Conservation (phyloP, 2,797 vertebrate species). For the Muscicapa comitata region DNA sequence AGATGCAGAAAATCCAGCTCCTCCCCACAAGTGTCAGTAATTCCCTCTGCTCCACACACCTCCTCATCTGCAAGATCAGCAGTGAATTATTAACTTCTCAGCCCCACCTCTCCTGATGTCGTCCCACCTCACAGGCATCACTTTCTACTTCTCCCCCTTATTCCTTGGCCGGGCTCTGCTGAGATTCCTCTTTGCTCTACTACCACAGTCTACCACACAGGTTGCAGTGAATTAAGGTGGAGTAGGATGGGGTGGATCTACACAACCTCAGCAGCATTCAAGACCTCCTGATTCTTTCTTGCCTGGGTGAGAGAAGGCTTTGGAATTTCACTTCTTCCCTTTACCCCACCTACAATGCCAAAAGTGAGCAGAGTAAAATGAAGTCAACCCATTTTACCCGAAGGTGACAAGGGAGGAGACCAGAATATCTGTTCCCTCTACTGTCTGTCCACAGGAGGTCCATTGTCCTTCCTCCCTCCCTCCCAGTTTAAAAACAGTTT, state of each 20-base stretch:
- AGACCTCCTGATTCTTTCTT: not conserved
- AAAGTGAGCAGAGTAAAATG: not conserved
- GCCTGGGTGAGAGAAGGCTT: not conserved
- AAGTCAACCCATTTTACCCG: not conserved
- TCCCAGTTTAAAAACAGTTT: not conserved
- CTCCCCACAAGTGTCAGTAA: not conserved
- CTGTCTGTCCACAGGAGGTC: not conserved
- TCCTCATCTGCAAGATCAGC: not conserved
- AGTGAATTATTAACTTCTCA: not conserved
- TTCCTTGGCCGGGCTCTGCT: not conserved
- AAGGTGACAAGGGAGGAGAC: not conserved
- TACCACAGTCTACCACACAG: fast-evolving
- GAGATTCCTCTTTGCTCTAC: not conserved
- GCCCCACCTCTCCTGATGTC: not conserved
- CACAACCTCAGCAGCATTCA: not conserved
- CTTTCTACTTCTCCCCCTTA: not conserved
- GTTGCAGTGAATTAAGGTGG: not conserved
- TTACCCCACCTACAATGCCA: not conserved
- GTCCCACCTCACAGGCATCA: not conserved
- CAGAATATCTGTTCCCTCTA: not conserved
- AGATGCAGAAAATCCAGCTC: not conserved
- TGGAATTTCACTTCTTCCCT: not conserved
- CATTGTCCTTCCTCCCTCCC: not conserved
- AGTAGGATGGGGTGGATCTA: not conserved
- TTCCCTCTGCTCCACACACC: not conserved